These are phyloP conservation scores for Drepana arcuata DNA, from an alignment of 1,140 invertebrate species.

Conservation along the genomic window DNA sequence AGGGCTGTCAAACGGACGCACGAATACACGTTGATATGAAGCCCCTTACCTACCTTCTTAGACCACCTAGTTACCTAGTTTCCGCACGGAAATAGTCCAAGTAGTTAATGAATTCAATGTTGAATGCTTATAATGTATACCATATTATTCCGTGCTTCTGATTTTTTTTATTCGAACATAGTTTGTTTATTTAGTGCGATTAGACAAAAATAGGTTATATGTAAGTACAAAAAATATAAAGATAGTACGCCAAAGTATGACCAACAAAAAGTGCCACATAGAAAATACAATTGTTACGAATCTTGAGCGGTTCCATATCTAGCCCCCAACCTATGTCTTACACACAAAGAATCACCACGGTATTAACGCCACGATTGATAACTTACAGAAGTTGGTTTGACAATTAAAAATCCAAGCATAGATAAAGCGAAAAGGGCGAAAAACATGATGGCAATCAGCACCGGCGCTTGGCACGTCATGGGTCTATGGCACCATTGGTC, in stretches of 20 bases:
- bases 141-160: conserved; percentile 4
- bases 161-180: not conserved
- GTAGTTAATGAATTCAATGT: not conserved
- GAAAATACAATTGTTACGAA: too few species aligned
- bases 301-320: too few species aligned
- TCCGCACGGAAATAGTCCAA: not conserved
- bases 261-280: too few species aligned
- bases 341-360: not conserved
- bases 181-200: not conserved
- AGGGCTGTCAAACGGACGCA: conserved; percentile 21
- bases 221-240: too few species aligned
- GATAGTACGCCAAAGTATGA: too few species aligned
- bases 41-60: not conserved
- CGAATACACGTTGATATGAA: conserved; percentile 8
- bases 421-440: conserved; percentile 34
- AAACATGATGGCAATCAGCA: conserved; percentile 38
- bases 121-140: not conserved
- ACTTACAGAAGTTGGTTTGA: conserved; percentile 32
- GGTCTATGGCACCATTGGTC: conserved; percentile 21
- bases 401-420: conserved; percentile 27
- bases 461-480: conserved; percentile 29
- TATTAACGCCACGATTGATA: too few species aligned
- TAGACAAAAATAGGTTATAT: conserved; percentile 2
- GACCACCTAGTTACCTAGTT: not conserved
- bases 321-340: too few species aligned